Evolutionary conservation across 2,797 vertebrate genomes (phyloP).

Genomic region (Gephyroberyx darwinii): DNA sequence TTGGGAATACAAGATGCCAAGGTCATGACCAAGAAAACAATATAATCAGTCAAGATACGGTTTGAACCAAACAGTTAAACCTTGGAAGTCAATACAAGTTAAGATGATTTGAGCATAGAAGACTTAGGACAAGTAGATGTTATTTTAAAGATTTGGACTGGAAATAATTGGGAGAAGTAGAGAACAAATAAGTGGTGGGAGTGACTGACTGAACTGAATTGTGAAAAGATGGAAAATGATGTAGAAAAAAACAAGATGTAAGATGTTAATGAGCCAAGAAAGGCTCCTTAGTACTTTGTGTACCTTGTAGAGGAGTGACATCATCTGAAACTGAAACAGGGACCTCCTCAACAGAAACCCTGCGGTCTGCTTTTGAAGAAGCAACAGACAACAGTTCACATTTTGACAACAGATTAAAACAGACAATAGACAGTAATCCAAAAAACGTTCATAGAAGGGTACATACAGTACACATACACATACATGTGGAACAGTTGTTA

Average conservation of each 20-base stretch:
- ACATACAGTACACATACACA: not conserved
- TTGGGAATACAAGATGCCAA: conserved; percentile 63
- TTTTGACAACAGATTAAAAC: not conserved
- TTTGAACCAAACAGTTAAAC: no score
- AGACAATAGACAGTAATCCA: conserved; percentile 15
- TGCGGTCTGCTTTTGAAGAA: conserved; percentile 82
- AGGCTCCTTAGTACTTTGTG: conserved; percentile 11
- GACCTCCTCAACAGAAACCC: conserved; percentile 72
- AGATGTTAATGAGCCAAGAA: conserved; percentile 18
- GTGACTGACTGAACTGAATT: not conserved
- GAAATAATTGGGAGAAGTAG: not conserved
- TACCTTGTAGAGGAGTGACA: conserved; percentile 68
- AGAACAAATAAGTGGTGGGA: conserved; percentile 10
- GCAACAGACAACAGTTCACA: conserved; percentile 55
- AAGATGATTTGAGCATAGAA: no score
- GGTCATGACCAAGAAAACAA: conserved; percentile 47
- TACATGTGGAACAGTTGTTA: no score
- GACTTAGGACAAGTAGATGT: no score
- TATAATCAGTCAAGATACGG: no score
- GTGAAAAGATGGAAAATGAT: conserved; percentile 10
- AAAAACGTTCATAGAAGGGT: not conserved
- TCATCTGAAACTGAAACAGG: conserved; percentile 75
- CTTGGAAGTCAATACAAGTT: no score
- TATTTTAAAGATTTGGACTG: conserved; percentile 4
- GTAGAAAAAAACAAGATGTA: not conserved